These are phyloP conservation scores for Tympanoctomys barrerae DNA, from an alignment of 2,797 vertebrate genomes.

Conservation along the genomic window DNA sequence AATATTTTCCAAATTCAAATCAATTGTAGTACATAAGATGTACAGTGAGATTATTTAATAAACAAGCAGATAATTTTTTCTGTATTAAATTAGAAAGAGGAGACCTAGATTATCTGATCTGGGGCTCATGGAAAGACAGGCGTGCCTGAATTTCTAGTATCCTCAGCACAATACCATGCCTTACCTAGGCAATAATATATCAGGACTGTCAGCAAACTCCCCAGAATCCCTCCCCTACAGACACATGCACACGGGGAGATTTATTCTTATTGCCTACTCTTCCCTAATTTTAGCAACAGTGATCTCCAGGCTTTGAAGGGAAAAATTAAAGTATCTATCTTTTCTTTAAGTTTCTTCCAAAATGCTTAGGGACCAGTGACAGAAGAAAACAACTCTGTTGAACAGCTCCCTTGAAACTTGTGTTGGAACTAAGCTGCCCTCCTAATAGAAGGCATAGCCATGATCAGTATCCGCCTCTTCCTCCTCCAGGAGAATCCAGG, in stretches of 20 bases:
- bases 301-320: background rate
- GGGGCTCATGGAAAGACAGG: background rate
- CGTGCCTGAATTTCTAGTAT: background rate
- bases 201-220: background rate
- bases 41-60: background rate
- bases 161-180: background rate
- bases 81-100: background rate
- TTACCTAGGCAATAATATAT: background rate
- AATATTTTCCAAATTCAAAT: constrained; percentile 53
- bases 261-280: background rate
- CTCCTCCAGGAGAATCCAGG: background rate
- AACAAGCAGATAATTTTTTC: background rate
- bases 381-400: constrained; percentile 7
- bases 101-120: background rate
- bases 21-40: background rate
- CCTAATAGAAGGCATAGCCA: background rate
- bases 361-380: constrained; percentile 43
- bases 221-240: background rate
- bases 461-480: background rate
- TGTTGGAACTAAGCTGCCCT: constrained; percentile 33
- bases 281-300: background rate
- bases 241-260: background rate
- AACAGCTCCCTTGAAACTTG: constrained; percentile 31
- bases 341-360: constrained; percentile 54
- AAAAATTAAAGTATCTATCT: constrained; percentile 18